A percentile compares a stretch with the other conserved stretches of the same genome.
Conservation (phyloP, 2,113 vertebrate genomes). For the Herpailurus yagouaroundi region DNA sequence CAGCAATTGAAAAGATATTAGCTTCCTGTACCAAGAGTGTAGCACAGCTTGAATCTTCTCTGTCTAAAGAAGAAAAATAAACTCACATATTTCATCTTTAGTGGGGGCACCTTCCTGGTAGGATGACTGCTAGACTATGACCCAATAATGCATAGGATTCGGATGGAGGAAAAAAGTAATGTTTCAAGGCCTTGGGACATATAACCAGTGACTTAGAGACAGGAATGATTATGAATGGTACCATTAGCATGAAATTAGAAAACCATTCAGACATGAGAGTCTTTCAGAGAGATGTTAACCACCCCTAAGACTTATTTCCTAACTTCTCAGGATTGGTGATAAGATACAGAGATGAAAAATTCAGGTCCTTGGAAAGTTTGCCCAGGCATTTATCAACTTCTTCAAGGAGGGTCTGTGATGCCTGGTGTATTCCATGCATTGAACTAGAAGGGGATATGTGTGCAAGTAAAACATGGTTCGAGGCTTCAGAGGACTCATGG, state of each 20-base stretch:
- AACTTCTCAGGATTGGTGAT: not conserved
- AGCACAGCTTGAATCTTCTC: not conserved
- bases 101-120: not conserved
- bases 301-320: not conserved
- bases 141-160: slow-evolving; percentile 21
- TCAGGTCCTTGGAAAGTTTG: not conserved
- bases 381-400: not conserved
- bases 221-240: slow-evolving; percentile 14
- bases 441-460: not conserved
- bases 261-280: slow-evolving; percentile 15
- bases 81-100: slow-evolving; percentile 24
- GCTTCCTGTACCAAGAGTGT: not conserved
- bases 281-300: slow-evolving; percentile 26
- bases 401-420: not conserved
- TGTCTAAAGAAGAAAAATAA: slow-evolving; percentile 28
- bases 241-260: slow-evolving; percentile 61
- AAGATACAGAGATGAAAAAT: not conserved
- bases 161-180: not conserved
- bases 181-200: not conserved
- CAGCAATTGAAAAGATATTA: not conserved
- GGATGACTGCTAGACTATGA: not conserved
- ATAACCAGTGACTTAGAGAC: slow-evolving; percentile 17
- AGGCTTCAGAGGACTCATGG: not conserved
- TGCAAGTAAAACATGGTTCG: not conserved
- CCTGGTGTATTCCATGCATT: not conserved